Evolutionary conservation across 2,113 vertebrate genomes (phyloP).

Genomic region (Alethe diademata): DNA sequence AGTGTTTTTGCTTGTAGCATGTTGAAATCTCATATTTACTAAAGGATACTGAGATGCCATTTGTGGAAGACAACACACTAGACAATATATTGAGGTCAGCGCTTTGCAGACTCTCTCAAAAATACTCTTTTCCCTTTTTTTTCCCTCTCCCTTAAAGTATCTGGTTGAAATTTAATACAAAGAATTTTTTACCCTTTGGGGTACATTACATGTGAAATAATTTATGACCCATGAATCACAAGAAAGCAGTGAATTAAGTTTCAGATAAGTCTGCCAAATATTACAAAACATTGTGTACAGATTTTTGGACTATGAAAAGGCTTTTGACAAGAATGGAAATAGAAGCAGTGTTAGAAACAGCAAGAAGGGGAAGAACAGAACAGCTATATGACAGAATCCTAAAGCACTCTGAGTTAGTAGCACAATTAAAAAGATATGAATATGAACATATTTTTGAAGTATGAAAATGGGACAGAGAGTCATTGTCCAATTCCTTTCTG

Average conservation of each 20-base stretch:
- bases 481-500: constrained; percentile 37
- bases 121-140: not conserved
- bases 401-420: constrained; percentile 46
- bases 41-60: not conserved
- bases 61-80: constrained; percentile 9
- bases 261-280: constrained; percentile 74
- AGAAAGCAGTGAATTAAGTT: constrained; percentile 75
- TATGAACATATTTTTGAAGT: constrained; percentile 43
- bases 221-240: constrained; percentile 75
- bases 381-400: constrained; percentile 59
- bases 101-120: constrained; percentile 36
- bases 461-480: constrained; percentile 32
- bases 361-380: constrained; percentile 64
- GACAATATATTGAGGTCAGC: constrained; percentile 36
- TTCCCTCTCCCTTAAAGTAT: not conserved
- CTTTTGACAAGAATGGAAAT: constrained; percentile 76
- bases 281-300: constrained; percentile 74
- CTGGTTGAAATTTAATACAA: constrained; percentile 70
- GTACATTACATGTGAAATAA: constrained; percentile 73
- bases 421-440: constrained; percentile 59
- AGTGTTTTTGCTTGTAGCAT: not conserved
- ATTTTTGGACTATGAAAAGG: constrained; percentile 74
- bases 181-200: constrained; percentile 71
- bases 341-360: constrained; percentile 66
- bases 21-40: constrained; percentile 14